Evolutionary conservation across 2,797 vertebrate genomes (phyloP).

Genomic region (Netta rufina): DNA sequence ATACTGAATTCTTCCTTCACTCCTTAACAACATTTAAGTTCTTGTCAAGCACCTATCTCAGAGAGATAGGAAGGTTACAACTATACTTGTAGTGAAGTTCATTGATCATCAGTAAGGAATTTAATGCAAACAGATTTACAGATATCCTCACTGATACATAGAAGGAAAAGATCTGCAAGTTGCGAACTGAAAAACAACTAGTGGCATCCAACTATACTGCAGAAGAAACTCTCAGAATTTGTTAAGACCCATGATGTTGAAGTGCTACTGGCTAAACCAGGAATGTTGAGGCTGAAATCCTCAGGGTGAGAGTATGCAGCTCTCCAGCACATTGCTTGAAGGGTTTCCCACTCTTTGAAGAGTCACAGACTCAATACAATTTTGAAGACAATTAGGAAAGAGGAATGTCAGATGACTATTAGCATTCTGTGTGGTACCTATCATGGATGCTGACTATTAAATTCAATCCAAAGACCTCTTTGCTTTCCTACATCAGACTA

Average conservation of each 20-base stretch:
- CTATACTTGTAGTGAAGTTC: not conserved
- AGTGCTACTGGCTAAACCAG: not conserved
- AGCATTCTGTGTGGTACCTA: no score
- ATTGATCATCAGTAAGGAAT: not conserved
- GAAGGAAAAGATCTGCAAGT: not conserved
- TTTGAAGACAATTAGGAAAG: not conserved
- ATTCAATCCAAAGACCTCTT: not conserved
- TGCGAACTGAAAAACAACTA: not conserved
- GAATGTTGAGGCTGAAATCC: not conserved
- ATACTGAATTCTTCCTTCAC: not conserved
- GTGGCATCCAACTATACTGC: accelerated
- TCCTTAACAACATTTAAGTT: not conserved
- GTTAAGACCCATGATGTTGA: not conserved
- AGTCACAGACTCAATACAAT: not conserved
- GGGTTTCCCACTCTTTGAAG: not conserved
- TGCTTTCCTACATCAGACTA: not conserved
- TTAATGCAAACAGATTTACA: not conserved
- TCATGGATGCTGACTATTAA: not conserved
- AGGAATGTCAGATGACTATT: accelerated
- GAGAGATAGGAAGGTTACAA: not conserved
- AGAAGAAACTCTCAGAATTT: not conserved
- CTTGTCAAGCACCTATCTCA: not conserved
- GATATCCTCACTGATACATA: not conserved
- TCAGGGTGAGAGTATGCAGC: not conserved
- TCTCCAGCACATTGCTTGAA: not conserved